Evolutionary conservation across 92 coral and sea anemone genomes (phyloP), one percentile per base, ranked within the genome.

Genomic region (Phenganax marumi): DNA sequence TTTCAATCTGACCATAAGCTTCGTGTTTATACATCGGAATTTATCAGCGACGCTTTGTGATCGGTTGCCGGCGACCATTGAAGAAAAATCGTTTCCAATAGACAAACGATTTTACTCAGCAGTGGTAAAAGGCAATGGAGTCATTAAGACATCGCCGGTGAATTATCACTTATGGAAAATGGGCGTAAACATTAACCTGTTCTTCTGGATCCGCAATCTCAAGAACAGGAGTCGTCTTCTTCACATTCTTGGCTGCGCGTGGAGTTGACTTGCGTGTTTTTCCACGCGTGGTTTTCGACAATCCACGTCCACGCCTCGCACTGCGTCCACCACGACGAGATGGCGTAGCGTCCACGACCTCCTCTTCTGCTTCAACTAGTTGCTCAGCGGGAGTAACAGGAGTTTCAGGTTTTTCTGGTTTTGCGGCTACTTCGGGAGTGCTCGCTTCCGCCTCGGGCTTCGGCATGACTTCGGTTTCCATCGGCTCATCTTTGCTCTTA

Each of bases 301-400:
- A 75, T 19, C 89, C 88, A 26, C 90, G 91, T 19, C 82, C 78
- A 24, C 97, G 97, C 52, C 95, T 91, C 52, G 96, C 85, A 68
- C 92, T 97, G 57, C 96, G 84, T 8, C 94, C 96, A 63, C 96
- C 84, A 0, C 92, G 91, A 18, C 78, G 50, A 23, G 87, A 85
- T 0, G 90, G 81, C 21, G 85, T 84, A 10, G 83, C 85, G 7
- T 68, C 79, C 3, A 84, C 88, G 66, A 81, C 88, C 19, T 90
- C 43, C 43, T 65, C 55, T 79, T 79, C 46, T 83, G 87, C 18
- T 82, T 84, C 77, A 17, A 10, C 72, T 33, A 19, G 17, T 11
- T 8, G 58, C 60, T 73, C 78, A 16, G n/a, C 14, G 5, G 78
- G 78, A 26, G 60, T 50, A 22, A 43, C 78, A 3, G 78, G 33